Evolutionary conservation across 92 coral and sea anemone genomes (phyloP), one percentile per base, ranked within the genome.

Genomic region (Palythoa grandiflora): DNA sequence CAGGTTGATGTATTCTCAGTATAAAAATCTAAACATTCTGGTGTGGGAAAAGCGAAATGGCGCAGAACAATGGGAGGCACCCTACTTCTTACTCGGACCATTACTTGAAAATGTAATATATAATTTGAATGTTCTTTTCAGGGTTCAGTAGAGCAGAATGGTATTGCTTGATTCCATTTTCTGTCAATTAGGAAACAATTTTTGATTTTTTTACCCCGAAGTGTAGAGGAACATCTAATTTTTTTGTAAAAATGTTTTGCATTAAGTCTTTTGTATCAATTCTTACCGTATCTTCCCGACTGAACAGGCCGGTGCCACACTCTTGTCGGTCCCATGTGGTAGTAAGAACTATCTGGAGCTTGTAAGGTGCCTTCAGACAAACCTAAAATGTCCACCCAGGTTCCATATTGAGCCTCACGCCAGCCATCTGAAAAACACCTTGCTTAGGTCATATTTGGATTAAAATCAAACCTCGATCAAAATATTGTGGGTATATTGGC

Each of bases 301-400:
- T 79, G 84, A 4, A 79, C 73, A 15, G 84, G 84, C 40, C 38
- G 73, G 71, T 79, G 84, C 84, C 84, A 79, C 72, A 61, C 55
- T n/a, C 84, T 39, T 16, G 84, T 79, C 10, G 84, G 84, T 47
- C 84, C 84, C 7, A 15, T 17, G 39, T 79, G 84, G 73, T 61
- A 79, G 73, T 39, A 79, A 14, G 55, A 16, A 21, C 61, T n/a
- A 19, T 37, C 73, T 16, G 17, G 54, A 6, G 38, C 70, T 10
- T 53, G 73, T 47, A 79, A 1, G 28, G 84, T 79, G 2, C 84
- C 84, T 79, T 79, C 84, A 61, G 84, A 79, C 15, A 60, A 73
- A 17, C 73, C 84, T 12, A 79, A 19, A 61, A 79, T 79, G 84
- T 79, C 84, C 12, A 79, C 84, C 84, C 84, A 79, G 57, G 73